Evolutionary conservation across 1,140 invertebrate genomes (phyloP).

Genomic region (Berghia stephanieae): DNA sequence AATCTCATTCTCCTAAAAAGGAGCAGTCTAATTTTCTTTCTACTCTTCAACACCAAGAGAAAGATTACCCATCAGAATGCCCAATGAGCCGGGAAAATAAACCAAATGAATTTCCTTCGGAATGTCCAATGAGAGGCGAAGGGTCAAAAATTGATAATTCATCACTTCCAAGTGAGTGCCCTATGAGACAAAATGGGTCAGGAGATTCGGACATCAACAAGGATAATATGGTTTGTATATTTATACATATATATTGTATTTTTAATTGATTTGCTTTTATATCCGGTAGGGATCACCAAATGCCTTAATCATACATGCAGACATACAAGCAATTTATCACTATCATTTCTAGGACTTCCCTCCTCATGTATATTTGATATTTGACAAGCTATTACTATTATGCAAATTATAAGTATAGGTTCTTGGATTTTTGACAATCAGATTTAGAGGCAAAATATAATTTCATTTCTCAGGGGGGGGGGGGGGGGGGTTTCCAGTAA

Average conservation of each 20-base stretch:
- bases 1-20: too few relatives aligned
- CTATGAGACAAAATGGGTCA: slow-evolving; percentile 44
- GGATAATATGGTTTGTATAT: slow-evolving; percentile 77
- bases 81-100: slow-evolving; percentile 45
- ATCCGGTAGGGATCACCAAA: too few relatives aligned
- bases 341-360: too few relatives aligned
- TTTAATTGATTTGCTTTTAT: slow-evolving; percentile 10
- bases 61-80: slow-evolving; percentile 49
- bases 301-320: too few relatives aligned
- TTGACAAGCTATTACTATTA: background rate
- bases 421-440: too few relatives aligned
- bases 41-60: too few relatives aligned
- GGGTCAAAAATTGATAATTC: background rate
- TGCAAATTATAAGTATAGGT: background rate
- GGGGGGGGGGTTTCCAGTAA: too few relatives aligned
- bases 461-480: too few relatives aligned
- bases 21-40: too few relatives aligned
- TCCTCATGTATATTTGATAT: background rate
- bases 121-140: slow-evolving; percentile 32
- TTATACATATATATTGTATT: background rate
- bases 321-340: too few relatives aligned
- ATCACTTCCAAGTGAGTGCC: slow-evolving; percentile 50
- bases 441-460: too few relatives aligned
- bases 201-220: slow-evolving; percentile 76
- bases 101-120: slow-evolving; percentile 1